Percentiles rank a stretch among this genome's conserved stretches.
Evolutionary conservation across 2,113 vertebrate genomes (phyloP).

Genomic region (Polypterus senegalus): DNA sequence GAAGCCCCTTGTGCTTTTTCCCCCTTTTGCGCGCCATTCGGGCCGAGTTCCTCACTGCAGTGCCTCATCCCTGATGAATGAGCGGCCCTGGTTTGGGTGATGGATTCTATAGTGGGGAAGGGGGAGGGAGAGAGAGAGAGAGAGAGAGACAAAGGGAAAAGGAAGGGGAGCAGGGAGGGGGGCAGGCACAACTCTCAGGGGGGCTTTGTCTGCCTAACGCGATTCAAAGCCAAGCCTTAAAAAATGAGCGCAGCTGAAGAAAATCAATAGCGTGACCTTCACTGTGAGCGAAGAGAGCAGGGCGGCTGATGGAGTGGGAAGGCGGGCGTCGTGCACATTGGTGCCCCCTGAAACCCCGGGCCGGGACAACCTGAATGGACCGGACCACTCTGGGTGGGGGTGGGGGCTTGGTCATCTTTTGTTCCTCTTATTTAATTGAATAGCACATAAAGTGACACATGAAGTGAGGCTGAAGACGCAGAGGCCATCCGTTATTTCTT

Average conservation of each 20-base stretch:
- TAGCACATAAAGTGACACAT: too few species aligned
- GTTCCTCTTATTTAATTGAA: too few species aligned
- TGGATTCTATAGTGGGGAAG: neutral
- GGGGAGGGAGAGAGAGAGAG: slow-evolving; percentile 16
- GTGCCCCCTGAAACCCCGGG: too few species aligned
- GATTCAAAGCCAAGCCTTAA: slow-evolving; percentile 63
- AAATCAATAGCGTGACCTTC: slow-evolving; percentile 75
- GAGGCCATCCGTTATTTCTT: too few species aligned
- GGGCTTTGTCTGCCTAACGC: slow-evolving; percentile 69
- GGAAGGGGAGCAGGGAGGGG: slow-evolving; percentile 29
- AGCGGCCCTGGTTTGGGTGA: too few species aligned
- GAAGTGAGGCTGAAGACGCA: too few species aligned
- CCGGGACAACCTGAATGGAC: too few species aligned
- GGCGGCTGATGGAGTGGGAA: slow-evolving; percentile 4
- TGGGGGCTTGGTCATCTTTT: neutral
- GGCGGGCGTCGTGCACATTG: slow-evolving; percentile 5
- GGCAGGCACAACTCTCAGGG: slow-evolving; percentile 24
- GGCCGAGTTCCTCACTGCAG: too few species aligned
- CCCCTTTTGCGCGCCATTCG: too few species aligned
- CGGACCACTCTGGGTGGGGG: slow-evolving; percentile 4
- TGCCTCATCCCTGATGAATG: too few species aligned
- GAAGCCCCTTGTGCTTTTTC: too few species aligned
- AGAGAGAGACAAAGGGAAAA: neutral
- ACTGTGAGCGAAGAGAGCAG: slow-evolving; percentile 39
- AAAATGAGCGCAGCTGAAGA: slow-evolving; percentile 70